phyloP scores from a whole-genome alignment of 2,888 invertebrate species.

The Lumbricus terrestris region DNA sequence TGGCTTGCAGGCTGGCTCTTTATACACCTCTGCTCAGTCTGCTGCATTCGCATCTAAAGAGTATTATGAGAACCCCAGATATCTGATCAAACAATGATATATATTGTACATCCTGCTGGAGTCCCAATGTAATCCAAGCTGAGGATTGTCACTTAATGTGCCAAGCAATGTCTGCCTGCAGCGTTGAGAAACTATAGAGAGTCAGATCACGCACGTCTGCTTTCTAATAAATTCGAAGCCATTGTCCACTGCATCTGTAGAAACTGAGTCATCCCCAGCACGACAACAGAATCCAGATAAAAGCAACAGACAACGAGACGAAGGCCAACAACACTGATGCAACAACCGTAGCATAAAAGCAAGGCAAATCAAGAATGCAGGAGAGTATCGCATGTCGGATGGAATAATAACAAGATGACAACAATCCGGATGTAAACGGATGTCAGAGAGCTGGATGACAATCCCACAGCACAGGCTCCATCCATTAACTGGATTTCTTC shows the following conservation, averaged over 20 bases:
- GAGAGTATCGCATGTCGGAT: neutral
- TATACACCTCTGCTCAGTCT: no score
- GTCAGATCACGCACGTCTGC: neutral
- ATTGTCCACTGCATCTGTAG: neutral
- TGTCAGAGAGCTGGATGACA: neutral
- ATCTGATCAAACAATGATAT: neutral
- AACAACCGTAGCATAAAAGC: neutral
- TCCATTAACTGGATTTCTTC: neutral
- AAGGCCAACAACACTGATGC: no score
- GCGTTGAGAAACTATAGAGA: neutral
- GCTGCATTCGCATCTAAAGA: neutral
- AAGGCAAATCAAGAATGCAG: neutral
- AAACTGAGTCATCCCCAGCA: neutral
- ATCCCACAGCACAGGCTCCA: neutral
- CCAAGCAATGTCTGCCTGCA: neutral
- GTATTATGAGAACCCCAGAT: neutral
- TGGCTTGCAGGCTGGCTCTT: no score
- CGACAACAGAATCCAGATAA: neutral
- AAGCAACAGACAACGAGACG: neutral
- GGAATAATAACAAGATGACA: neutral
- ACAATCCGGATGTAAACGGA: neutral
- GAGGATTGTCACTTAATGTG: neutral
- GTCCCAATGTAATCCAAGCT: neutral
- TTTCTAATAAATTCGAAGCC: neutral
- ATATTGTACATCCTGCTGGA: neutral